Percentiles rank a stretch among this genome's conserved stretches.
phyloP scores from a whole-genome alignment of 2,113 vertebrate genomes.

The Coreoperca whiteheadi region DNA sequence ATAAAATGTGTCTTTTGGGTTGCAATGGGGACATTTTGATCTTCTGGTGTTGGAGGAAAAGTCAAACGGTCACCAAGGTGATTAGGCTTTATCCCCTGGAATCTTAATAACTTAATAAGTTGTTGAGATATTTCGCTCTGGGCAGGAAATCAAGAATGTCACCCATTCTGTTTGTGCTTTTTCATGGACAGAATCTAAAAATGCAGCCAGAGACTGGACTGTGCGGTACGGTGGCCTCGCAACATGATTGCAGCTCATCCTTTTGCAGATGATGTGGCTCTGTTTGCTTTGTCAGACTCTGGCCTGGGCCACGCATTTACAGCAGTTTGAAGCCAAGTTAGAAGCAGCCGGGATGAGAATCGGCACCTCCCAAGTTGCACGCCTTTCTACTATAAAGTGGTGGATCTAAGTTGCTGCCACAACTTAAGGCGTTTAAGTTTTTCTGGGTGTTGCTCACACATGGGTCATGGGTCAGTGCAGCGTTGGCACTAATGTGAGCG shows the following conservation, averaged over 20 bases:
- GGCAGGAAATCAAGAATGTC: not conserved
- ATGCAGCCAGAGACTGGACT: not conserved
- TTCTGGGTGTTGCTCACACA: too few species aligned
- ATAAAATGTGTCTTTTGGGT: not conserved
- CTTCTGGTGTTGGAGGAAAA: not conserved
- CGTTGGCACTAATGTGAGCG: too few species aligned
- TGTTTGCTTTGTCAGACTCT: not conserved
- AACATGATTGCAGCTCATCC: not conserved
- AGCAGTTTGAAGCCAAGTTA: not conserved
- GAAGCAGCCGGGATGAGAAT: not conserved
- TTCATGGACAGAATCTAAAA: not conserved
- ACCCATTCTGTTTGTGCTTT: not conserved
- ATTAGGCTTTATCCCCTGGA: not conserved
- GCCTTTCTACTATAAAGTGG: not conserved
- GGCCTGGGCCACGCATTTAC: not conserved
- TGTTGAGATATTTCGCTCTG: not conserved
- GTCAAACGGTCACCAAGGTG: not conserved
- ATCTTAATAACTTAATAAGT: not conserved
- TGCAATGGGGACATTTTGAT: not conserved
- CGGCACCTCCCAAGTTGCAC: not conserved
- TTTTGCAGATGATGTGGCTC: conserved; percentile 3
- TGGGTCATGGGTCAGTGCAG: too few species aligned
- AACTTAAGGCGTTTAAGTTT: not conserved
- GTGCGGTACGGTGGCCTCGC: not conserved
- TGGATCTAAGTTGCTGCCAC: not conserved